A percentile compares a stretch with the other conserved stretches of the same genome.
phyloP scores from a whole-genome alignment of 2,113 vertebrate species.

The Crotalus viridis region DNA sequence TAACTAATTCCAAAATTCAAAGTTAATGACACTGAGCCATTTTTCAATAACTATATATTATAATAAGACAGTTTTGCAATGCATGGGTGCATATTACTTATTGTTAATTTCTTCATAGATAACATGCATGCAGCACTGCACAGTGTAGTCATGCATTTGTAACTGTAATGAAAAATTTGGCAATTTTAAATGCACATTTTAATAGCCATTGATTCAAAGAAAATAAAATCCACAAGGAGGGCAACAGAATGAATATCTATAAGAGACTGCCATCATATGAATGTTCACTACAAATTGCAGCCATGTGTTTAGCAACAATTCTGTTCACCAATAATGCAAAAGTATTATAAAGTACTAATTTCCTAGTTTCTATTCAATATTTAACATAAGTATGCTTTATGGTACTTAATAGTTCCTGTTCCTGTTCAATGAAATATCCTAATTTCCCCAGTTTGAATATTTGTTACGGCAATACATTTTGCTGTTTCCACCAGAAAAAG shows the following conservation, averaged over 20 bases:
- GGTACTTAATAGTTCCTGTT: neutral
- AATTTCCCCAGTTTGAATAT: neutral
- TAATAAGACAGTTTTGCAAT: neutral
- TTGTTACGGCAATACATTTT: neutral
- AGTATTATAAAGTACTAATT: neutral
- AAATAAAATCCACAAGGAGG: neutral
- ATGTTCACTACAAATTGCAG: neutral
- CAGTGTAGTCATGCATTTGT: neutral
- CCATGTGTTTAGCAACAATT: neutral
- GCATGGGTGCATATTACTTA: neutral
- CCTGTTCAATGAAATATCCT: neutral
- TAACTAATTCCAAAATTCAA: neutral
- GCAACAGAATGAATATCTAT: neutral
- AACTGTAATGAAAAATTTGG: neutral
- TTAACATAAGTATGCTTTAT: neutral
- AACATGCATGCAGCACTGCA: neutral
- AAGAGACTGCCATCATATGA: neutral
- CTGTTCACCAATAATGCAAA: neutral
- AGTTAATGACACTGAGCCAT: neutral
- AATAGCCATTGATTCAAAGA: neutral
- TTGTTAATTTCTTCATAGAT: neutral
- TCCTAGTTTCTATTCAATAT: neutral
- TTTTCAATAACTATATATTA: neutral
- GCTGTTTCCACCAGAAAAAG: neutral
- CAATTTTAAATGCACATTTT: neutral